These are phyloP conservation scores for Caenorhabditis wallacei DNA, from an alignment of 2,888 invertebrate species.

Conservation along the genomic window DNA sequence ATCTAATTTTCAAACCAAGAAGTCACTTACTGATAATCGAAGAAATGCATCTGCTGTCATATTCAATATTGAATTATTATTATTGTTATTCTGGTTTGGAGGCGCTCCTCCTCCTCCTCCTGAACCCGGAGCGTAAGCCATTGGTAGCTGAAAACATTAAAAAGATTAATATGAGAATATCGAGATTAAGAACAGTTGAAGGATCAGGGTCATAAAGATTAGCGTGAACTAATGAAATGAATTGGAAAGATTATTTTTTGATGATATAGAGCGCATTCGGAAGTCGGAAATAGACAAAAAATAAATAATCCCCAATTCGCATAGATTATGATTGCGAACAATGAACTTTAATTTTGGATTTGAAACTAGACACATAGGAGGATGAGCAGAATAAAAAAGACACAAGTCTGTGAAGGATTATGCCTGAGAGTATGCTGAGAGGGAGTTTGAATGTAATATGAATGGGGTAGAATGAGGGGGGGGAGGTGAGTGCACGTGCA, in stretches of 20 bases:
- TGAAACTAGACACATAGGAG: conserved; percentile 19
- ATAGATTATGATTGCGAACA: conserved; percentile 45
- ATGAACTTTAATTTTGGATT: conserved; percentile 24
- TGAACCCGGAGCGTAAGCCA: conserved; percentile 69
- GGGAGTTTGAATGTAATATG: conserved; percentile 24
- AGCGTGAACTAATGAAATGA: not conserved
- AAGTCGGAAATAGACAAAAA: conserved; percentile 30
- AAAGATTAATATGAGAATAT: conserved; percentile 1
- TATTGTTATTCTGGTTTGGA: conserved; percentile 49
- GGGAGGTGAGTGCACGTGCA: conserved; percentile 44
- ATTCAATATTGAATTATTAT: conserved; percentile 17
- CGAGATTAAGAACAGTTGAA: not conserved
- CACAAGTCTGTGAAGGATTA: conserved; percentile 15
- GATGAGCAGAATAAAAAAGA: not conserved
- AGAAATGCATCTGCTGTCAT: conserved; percentile 28
- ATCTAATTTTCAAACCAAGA: not conserved
- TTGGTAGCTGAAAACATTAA: conserved; percentile 48
- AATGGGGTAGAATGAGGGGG: not conserved
- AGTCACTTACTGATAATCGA: conserved; percentile 34
- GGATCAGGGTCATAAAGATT: not conserved
- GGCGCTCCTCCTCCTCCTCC: conserved; percentile 68
- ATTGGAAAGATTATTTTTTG: conserved; percentile 10
- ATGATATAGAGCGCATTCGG: not conserved
- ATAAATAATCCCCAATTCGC: conserved; percentile 31
- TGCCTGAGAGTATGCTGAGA: conserved; percentile 21